Evolutionary conservation across 92 coral and sea anemone species (phyloP), one percentile per base, ranked within the genome.

Genomic region (Pocillopora grandis): DNA sequence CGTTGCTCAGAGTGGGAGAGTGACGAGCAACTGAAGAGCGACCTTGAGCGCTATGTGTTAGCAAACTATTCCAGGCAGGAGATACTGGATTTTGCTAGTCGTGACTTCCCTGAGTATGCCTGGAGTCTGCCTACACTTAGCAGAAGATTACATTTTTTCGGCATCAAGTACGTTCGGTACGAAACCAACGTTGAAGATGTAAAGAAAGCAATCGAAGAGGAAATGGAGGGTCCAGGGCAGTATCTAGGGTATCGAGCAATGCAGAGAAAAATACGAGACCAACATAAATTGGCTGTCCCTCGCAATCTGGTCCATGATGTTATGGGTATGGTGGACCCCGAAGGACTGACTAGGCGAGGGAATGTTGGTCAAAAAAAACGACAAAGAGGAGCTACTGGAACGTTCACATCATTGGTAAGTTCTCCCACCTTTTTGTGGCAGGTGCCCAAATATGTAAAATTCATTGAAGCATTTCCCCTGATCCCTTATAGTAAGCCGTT

Each of bases 191-290:
- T 72, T 5, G 80, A 83, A 23, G 66, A 83, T 17, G 80, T 74
- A 1, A 56, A 58, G 58, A 31, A 61, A 15, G 87, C 73, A 4
- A n/a, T 74, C 9, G 31, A 55, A 18, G 66, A 76, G 35, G 92
- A 89, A 76, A 76, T 76, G 69, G 87, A 89, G 74, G 92, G 89
- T 27, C 89, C 87, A 62, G 89, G 92, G 75, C 80, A 80, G 85
- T 72, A 79, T 55, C 85, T 90, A 9, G 90, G 90, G 42, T 90
- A 89, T 71, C 52, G 90, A 42, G 67, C 87, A 0, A 86, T 85
- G 84, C 92, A 89, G 57, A 82, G 82, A 60, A 86, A 89, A 66
- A 33, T 89, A 5, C 78, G 90, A 81, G 92, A 89, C 37, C 89
- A 85, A 63, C 92, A 89, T 42, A 81, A 85, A 58, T 80, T 85